Base-by-base conservation (phyloP, 2,113 vertebrate genomes). In the Butastur rufipennis region DNA sequence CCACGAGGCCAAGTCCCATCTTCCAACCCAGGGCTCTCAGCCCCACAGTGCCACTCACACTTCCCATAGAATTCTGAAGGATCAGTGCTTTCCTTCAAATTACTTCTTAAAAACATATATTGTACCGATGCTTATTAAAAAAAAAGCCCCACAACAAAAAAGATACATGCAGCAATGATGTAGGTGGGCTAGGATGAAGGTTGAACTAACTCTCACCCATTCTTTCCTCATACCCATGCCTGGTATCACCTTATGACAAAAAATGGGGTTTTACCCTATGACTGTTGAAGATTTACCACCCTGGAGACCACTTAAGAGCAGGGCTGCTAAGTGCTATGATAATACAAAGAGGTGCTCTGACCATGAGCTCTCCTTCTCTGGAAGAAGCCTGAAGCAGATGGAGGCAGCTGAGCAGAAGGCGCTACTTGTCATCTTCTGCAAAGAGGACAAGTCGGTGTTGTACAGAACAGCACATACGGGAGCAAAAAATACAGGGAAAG, bases 401-500 rank as follows among this genome's bases (percentile, higher is more conserved):
- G 50, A 58, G 38, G 27, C 8, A 58, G 31, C 52, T 31, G 26
- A 71, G 82, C 56, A 93, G 29, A 81, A 81, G 66, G 40, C 66
- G 67, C 36, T 47, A 29, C 68, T 82, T 38, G 15, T 7, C 3
- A 1, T 47, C 26, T 62, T 52, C 63, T n/a, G 52, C 29, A 42
- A 72, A 59, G 18, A 62, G 26, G 9, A 47, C 3, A 8, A 22
- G 18, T 23, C 1, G 0, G 7, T 47, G 21, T 74, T 48, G 45
- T 19, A 29, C 1, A 15, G 31, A 47, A 17, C 21, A 31, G 34
- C 34, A 66, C 6, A 3, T 13, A 19, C 0, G 5, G 9, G 34
- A 59, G 18, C 5, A 63, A 67, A 75, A 50, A 25, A 9, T 6
- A 34, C 0, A 47, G 7, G 10, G 19, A 47, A 82, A 62, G 26